Evolutionary conservation across 2,113 vertebrate genomes (phyloP), one percentile per base, ranked within the genome.

Genomic region (Bambusicola thoracicus): DNA sequence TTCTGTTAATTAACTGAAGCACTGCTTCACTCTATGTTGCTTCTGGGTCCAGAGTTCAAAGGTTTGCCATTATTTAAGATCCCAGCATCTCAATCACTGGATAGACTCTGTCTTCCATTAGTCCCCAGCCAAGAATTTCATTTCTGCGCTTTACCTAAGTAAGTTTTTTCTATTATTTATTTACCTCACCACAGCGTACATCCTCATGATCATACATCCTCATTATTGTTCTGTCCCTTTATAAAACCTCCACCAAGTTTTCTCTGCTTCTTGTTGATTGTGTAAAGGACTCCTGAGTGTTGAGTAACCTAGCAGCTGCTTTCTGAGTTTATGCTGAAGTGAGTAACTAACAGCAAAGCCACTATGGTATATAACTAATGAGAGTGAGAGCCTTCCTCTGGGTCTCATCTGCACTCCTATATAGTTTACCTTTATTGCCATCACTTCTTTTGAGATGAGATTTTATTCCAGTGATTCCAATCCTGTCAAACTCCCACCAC

Each of bases 81-180:
- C 22, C 32, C 17, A 43, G 14, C n/a, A 49, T 65, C 9, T 48
- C 46, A 43, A 19, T 86, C 29, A 5, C 24, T 90, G 46, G 17
- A 53, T 77, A 61, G 65, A 80, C 13, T 21, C 70, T 36, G 5
- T 55, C 30, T 74, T n/a, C 88, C 59, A 66, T 70, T 77, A 86
- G 41, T 81, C 38, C 38, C 63, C 62, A 92, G 48, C 5, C 46
- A 85, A 91, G 94, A 62, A 79, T 69, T 88, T 81, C 90, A 38
- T 46, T 91, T 89, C 59, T 89, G 59, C 17, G 51, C 13, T 40
- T 82, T 66, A 32, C 67, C 36, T 53, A 66, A 82, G 49, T 66
- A 73, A 76, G 27, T 49, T 80, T 84, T 92, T 56, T 55, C 63
- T 82, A 11, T 76, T 92, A 87, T 92, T 94, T 93, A 93, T 91